Conservation (phyloP, 2,888 invertebrate species). For the Sympetrum striolatum region DNA sequence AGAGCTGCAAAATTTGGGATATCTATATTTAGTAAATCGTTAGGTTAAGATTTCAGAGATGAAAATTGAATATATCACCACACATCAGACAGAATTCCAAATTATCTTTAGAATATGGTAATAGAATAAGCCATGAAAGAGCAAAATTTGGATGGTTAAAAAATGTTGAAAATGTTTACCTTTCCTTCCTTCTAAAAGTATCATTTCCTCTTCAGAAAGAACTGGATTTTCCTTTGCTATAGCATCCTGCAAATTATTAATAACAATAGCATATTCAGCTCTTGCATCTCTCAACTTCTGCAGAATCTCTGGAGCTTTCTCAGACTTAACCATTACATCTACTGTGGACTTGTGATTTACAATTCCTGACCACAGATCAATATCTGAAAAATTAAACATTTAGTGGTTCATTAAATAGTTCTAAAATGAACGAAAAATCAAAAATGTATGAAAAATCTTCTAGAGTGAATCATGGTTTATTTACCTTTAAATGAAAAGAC, state of each 20-base stretch:
- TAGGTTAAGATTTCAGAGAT: too few relatives aligned
- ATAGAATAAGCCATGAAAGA: neutral
- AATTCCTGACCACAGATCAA: constrained; percentile 48
- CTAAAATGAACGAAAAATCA: too few relatives aligned
- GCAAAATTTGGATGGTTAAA: neutral
- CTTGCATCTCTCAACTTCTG: constrained; percentile 68
- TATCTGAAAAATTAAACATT: constrained; percentile 42
- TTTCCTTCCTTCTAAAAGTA: constrained; percentile 71
- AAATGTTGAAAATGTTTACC: constrained; percentile 61
- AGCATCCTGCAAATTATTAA: constrained; percentile 78
- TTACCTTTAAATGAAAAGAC: too few relatives aligned
- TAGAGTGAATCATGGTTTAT: too few relatives aligned
- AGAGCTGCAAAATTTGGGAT: too few relatives aligned
- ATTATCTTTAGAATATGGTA: neutral
- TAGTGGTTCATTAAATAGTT: neutral
- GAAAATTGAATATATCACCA: too few relatives aligned
- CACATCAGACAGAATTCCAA: neutral
- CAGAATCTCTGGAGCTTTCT: constrained; percentile 69
- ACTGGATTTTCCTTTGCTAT: constrained; percentile 83
- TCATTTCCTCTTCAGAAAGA: constrained; percentile 68
- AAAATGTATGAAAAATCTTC: too few relatives aligned
- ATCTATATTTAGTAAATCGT: too few relatives aligned
- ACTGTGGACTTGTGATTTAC: constrained; percentile 47
- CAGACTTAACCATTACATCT: constrained; percentile 75
- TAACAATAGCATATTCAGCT: constrained; percentile 73